phyloP scores from a whole-genome alignment of 2,888 invertebrate species.

The Ectemnius cavifrons region DNA sequence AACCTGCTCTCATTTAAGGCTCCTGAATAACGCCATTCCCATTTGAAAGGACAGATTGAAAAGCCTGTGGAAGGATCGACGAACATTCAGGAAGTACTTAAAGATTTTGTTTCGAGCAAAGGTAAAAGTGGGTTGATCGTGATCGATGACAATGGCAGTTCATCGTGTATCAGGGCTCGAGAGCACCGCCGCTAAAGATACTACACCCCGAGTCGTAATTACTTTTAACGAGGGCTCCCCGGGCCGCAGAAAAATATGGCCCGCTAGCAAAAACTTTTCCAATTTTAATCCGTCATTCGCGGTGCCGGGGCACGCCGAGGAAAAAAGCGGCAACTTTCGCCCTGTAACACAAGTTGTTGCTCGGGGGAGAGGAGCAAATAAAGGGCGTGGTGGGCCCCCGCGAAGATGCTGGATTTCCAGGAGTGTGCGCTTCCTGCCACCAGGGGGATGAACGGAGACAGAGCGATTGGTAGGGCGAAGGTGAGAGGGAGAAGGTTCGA shows the following conservation, averaged over 20 bases:
- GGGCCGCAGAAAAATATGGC: constrained; percentile 61
- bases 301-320: constrained; percentile 41
- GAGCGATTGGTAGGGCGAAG: constrained; percentile 26
- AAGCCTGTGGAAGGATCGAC: too few species aligned
- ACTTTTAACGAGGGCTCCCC: constrained; percentile 60
- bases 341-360: constrained; percentile 64
- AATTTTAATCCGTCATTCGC: constrained; percentile 71
- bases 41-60: not conserved
- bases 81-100: too few species aligned
- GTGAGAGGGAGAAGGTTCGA: constrained; percentile 33
- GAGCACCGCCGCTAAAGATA: constrained; percentile 45
- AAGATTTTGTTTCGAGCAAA: too few species aligned
- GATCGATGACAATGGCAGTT: constrained; percentile 21
- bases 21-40: constrained; percentile 5
- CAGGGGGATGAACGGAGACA: constrained; percentile 22
- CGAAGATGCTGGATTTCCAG: constrained; percentile 8
- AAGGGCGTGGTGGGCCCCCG: constrained; percentile 51
- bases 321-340: constrained; percentile 62
- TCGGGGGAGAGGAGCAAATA: constrained; percentile 57
- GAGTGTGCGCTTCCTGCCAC: constrained; percentile 16
- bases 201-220: constrained; percentile 51
- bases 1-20: constrained; percentile 13
- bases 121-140: not conserved
- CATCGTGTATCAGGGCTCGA: constrained; percentile 33
- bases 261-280: constrained; percentile 67